Percentiles rank a stretch among this genome's conserved stretches.
Conservation (phyloP, 1,140 invertebrate species). For the Ylistrum balloti region DNA sequence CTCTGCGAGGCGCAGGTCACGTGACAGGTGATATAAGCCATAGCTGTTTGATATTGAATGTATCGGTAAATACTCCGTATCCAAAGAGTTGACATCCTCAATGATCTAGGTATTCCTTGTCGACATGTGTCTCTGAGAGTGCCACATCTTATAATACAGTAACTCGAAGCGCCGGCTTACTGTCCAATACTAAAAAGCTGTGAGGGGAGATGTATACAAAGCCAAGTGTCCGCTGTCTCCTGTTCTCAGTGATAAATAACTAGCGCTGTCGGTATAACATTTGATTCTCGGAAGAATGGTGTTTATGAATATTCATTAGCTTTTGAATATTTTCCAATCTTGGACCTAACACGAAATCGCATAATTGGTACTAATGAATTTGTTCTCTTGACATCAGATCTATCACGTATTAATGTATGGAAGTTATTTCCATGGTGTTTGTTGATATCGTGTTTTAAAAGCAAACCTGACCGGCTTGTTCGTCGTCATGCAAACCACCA, state of each 20-base stretch:
- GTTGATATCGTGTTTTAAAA: neutral
- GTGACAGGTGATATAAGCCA: constrained; percentile 24
- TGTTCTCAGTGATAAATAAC: neutral
- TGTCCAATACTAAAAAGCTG: neutral
- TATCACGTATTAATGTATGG: neutral
- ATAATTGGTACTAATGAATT: constrained; percentile 14
- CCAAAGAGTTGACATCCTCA: neutral
- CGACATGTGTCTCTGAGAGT: too few relatives aligned
- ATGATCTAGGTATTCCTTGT: too few relatives aligned
- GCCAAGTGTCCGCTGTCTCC: neutral
- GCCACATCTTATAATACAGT: neutral
- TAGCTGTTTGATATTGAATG: neutral
- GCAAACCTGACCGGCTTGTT: neutral
- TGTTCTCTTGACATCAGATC: constrained; percentile 9
- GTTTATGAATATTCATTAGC: constrained; percentile 7
- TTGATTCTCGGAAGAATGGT: constrained; percentile 38
- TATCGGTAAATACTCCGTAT: neutral
- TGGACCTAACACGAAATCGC: constrained; percentile 4
- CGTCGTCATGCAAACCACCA: neutral
- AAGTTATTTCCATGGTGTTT: constrained; percentile 32
- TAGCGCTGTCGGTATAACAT: neutral
- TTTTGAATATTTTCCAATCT: neutral
- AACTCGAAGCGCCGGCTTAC: neutral
- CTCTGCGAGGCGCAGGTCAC: neutral
- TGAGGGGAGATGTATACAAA: neutral